phyloP scores from a whole-genome alignment of 2,888 invertebrate species.

The Yponomeuta plumbellus region DNA sequence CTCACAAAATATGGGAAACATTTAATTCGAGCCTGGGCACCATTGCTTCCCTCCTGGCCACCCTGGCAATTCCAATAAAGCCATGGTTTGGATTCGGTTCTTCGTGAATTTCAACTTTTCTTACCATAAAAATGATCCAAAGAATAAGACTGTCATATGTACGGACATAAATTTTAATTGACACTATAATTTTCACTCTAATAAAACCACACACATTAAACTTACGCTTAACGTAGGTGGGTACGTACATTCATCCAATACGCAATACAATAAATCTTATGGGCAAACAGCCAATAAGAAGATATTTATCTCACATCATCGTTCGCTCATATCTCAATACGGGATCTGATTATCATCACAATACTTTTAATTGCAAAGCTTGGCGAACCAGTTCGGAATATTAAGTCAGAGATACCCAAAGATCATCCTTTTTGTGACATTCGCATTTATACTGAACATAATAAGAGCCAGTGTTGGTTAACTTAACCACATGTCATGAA shows the following conservation, averaged over 20 bases:
- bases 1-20: too few species aligned
- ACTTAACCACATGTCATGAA: too few species aligned
- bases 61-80: too few species aligned
- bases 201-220: constrained; percentile 18
- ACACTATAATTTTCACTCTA: constrained; percentile 16
- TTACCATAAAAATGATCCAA: too few species aligned
- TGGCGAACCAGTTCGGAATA: constrained; percentile 7
- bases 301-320: constrained; percentile 48
- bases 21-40: too few species aligned
- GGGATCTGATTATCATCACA: constrained; percentile 45
- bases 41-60: too few species aligned
- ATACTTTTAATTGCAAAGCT: constrained; percentile 33
- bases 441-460: too few species aligned
- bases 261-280: constrained; percentile 41
- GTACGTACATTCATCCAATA: constrained; percentile 19
- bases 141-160: too few species aligned
- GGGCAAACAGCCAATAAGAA: constrained; percentile 44
- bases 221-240: constrained; percentile 16
- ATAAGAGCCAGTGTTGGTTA: too few species aligned
- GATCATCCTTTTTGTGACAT: too few species aligned
- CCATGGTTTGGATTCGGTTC: too few species aligned
- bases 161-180: background rate
- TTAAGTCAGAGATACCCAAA: background rate
- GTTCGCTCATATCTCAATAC: constrained; percentile 33
- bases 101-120: too few species aligned